Evolutionary conservation across 2,888 invertebrate genomes (phyloP).

Genomic region (Thyatira batis): DNA sequence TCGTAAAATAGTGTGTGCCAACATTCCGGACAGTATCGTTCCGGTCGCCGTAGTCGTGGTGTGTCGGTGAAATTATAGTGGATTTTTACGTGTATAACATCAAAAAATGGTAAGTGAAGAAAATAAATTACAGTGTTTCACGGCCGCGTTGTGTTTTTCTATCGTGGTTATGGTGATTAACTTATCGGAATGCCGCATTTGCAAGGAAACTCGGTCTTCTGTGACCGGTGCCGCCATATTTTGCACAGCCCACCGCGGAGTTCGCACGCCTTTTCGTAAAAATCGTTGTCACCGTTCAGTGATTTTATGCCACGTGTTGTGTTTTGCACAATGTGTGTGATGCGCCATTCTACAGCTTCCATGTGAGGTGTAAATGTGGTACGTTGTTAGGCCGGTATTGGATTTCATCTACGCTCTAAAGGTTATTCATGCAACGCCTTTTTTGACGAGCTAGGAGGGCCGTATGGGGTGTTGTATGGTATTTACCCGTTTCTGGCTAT

Average conservation of each 20-base stretch:
- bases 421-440: constrained; percentile 75
- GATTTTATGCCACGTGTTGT: constrained; percentile 80
- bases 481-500: constrained; percentile 26
- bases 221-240: constrained; percentile 82
- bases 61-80: constrained; percentile 79
- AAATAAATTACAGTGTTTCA: constrained; percentile 65
- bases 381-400: constrained; percentile 63
- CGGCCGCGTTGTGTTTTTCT: constrained; percentile 55
- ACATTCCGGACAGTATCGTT: constrained; percentile 78
- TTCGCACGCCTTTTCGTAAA: constrained; percentile 78
- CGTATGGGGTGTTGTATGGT: constrained; percentile 27
- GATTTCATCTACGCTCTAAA: constrained; percentile 75
- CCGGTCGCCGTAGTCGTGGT: constrained; percentile 80
- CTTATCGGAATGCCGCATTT: constrained; percentile 49
- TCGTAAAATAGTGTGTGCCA: constrained; percentile 67
- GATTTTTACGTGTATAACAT: constrained; percentile 80
- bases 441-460: constrained; percentile 59
- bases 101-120: constrained; percentile 81
- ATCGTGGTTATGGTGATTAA: constrained; percentile 42
- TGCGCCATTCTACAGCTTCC: constrained; percentile 26
- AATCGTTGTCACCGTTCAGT: constrained; percentile 77
- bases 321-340: constrained; percentile 43
- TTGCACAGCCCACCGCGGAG: constrained; percentile 72
- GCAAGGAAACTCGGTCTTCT: constrained; percentile 52
- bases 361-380: constrained; percentile 34